phyloP scores from a whole-genome alignment of 2,113 vertebrate species.

The Rhabdornis inornatus region DNA sequence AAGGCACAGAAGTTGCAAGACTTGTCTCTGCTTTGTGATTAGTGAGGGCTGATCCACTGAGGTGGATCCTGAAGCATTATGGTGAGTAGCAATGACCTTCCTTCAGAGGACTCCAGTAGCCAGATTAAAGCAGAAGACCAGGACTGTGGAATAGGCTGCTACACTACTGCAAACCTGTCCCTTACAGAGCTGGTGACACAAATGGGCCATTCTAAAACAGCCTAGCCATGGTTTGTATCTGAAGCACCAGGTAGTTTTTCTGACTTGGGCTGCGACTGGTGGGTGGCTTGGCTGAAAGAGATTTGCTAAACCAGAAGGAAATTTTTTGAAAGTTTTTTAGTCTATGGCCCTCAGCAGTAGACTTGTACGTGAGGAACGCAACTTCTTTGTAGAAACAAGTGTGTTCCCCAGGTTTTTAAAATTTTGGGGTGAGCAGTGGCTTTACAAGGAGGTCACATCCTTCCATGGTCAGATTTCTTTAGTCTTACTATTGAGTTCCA shows the following conservation, averaged over 20 bases:
- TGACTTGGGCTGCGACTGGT: neutral
- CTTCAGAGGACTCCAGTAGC: neutral
- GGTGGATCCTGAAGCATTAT: neutral
- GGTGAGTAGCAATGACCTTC: neutral
- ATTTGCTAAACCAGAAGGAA: neutral
- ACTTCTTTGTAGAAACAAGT: neutral
- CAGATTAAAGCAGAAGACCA: neutral
- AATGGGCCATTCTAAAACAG: neutral
- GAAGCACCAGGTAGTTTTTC: neutral
- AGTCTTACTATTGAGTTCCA: neutral
- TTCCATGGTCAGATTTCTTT: neutral
- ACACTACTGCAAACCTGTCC: rapidly evolving
- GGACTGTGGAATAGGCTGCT: neutral
- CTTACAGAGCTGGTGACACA: neutral
- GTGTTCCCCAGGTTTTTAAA: neutral
- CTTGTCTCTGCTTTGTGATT: neutral
- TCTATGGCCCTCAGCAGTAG: neutral
- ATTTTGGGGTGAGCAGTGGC: neutral
- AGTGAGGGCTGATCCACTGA: neutral
- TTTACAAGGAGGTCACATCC: neutral
- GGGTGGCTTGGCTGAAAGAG: neutral
- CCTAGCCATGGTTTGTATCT: neutral
- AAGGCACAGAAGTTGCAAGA: neutral
- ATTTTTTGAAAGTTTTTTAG: neutral
- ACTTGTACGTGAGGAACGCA: neutral